A percentile compares a stretch with the other conserved stretches of the same genome.
Conservation (phyloP, 2,113 vertebrate genomes). For the Mus pahari region DNA sequence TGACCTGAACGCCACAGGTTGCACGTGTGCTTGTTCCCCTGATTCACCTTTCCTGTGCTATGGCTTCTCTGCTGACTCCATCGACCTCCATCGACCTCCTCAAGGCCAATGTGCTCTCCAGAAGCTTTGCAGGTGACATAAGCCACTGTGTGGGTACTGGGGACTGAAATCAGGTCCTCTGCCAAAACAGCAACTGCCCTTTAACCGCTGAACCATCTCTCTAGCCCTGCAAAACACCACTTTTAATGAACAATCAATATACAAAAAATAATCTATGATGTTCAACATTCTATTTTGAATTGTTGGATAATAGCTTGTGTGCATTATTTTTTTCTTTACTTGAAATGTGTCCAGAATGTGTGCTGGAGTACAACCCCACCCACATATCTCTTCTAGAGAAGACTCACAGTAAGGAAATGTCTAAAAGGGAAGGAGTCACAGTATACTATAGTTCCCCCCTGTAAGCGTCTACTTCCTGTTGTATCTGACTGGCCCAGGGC, state of each 20-base stretch:
- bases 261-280: not conserved
- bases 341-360: not conserved
- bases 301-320: not conserved
- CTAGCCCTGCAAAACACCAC: not conserved
- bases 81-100: conserved; percentile 97
- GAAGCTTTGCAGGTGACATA: conserved; percentile 86
- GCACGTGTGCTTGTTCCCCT: conserved; percentile 97
- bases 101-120: conserved; percentile 98
- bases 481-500: not conserved
- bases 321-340: conserved; percentile 45
- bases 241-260: not conserved
- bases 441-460: not conserved
- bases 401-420: not conserved
- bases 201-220: not conserved
- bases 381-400: not conserved
- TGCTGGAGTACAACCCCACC: not conserved
- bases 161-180: not conserved
- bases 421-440: not conserved
- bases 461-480: not conserved
- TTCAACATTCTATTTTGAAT: not conserved
- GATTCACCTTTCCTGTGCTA: conserved; percentile 95
- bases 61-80: conserved; percentile 95
- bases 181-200: not conserved
- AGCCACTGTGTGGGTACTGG: not conserved
- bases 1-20: conserved; percentile 97